Conservation (phyloP, 2,888 invertebrate genomes). For the Ophraella communa region DNA sequence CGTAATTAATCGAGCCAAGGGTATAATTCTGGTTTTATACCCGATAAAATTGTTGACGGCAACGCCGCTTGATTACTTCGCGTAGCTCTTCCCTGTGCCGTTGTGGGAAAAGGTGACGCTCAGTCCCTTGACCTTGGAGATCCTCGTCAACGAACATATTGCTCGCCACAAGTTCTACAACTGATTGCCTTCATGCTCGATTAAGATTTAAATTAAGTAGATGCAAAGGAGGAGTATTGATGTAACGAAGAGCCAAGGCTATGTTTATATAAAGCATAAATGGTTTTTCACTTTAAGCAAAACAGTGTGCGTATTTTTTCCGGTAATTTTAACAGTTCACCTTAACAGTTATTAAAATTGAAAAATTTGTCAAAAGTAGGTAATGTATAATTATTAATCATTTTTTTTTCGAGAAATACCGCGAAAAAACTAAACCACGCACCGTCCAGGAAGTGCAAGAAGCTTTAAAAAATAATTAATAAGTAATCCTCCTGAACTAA, state of each 20-base stretch:
- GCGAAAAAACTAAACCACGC: no score
- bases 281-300: no score
- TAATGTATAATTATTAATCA: no score
- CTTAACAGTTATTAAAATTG: no score
- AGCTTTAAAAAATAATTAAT: no score
- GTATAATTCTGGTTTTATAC: not conserved
- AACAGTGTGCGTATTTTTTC: no score
- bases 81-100: not conserved
- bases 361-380: no score
- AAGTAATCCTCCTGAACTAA: no score
- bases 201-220: not conserved
- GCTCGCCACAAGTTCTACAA: not conserved
- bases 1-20: no score
- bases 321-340: no score
- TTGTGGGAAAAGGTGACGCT: not conserved
- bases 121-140: not conserved
- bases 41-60: not conserved
- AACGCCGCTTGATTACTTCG: not conserved
- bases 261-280: not conserved
- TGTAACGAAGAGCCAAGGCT: not conserved
- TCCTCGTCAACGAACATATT: not conserved
- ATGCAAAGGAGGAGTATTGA: not conserved
- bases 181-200: slow-evolving; percentile 2
- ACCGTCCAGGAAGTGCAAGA: no score
- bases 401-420: no score